Conservation (phyloP, 2,888 invertebrate species). For the Reticulitermes lucifugus region DNA sequence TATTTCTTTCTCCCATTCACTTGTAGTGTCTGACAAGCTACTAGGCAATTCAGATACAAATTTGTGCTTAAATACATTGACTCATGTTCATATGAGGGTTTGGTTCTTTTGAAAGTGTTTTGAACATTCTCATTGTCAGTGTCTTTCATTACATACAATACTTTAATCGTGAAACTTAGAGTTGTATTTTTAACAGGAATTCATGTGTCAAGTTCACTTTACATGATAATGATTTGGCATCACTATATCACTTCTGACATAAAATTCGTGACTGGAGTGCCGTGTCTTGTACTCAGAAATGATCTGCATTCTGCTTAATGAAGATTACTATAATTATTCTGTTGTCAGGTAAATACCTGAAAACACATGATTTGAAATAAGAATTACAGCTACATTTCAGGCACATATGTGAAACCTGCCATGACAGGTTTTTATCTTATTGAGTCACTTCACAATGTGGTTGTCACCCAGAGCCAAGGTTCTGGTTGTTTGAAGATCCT, state of each 20-base stretch:
- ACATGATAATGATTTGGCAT: conserved; percentile 4
- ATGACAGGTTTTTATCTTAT: neutral
- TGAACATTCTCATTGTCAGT: too few relatives aligned
- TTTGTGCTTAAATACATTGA: neutral
- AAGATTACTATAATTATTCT: neutral
- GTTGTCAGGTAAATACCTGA: neutral
- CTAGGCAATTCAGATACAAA: neutral
- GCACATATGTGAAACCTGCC: neutral
- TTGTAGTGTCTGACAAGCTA: neutral
- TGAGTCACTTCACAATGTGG: neutral
- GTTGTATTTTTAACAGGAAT: neutral
- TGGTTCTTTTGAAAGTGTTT: too few relatives aligned
- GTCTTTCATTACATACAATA: neutral
- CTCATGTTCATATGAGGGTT: neutral
- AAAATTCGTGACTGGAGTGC: too few relatives aligned
- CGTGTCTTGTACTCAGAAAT: neutral
- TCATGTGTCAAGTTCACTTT: neutral
- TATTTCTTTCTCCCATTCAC: neutral
- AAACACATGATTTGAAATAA: neutral
- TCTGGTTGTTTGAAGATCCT: too few relatives aligned
- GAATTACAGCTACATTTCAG: neutral
- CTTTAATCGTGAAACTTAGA: neutral
- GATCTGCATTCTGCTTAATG: too few relatives aligned
- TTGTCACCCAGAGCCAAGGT: too few relatives aligned
- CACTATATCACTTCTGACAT: neutral